Evolutionary conservation across 2,888 invertebrate species (phyloP).

Genomic region (Acronicta aceris): DNA sequence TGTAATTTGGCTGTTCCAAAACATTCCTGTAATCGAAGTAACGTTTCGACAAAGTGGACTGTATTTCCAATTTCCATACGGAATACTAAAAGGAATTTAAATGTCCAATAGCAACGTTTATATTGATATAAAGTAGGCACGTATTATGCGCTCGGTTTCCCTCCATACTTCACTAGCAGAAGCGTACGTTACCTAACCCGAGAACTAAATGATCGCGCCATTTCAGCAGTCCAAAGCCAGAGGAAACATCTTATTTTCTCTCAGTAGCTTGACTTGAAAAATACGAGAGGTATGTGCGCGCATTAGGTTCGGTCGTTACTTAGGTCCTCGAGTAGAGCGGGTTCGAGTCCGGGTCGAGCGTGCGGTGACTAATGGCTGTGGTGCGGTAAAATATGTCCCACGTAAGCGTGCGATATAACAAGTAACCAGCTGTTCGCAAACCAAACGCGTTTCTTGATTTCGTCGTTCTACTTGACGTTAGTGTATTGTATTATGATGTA

Average conservation of each 20-base stretch:
- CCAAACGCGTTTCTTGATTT: slow-evolving; percentile 54
- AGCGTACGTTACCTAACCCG: slow-evolving; percentile 47
- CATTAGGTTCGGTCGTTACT: slow-evolving; percentile 79
- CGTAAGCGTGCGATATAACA: slow-evolving; percentile 69
- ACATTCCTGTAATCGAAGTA: background rate
- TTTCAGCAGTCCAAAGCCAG: slow-evolving; percentile 60
- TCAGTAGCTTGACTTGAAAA: slow-evolving; percentile 75
- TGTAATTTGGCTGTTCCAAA: background rate
- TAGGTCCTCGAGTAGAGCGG: slow-evolving; percentile 65
- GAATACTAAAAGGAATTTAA: slow-evolving; percentile 29
- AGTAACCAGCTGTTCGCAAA: slow-evolving; percentile 62
- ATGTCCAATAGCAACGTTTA: slow-evolving; percentile 42
- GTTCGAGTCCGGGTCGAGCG: slow-evolving; percentile 67
- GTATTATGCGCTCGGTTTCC: slow-evolving; percentile 47
- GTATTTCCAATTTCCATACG: slow-evolving; percentile 13
- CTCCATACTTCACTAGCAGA: slow-evolving; percentile 52
- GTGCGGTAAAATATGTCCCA: slow-evolving; percentile 71
- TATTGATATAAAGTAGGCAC: slow-evolving; percentile 54
- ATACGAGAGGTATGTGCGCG: slow-evolving; percentile 74
- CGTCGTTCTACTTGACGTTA: slow-evolving; percentile 36
- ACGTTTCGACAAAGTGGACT: slow-evolving; percentile 19
- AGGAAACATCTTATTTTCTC: slow-evolving; percentile 67
- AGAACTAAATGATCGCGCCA: slow-evolving; percentile 62
- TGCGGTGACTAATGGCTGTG: slow-evolving; percentile 74
- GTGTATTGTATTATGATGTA: slow-evolving; percentile 18